Percentiles rank a stretch among this genome's conserved stretches.
These are phyloP conservation scores for Odocoileus hemionus DNA, from an alignment of 2,113 vertebrate species.

Conservation along the genomic window DNA sequence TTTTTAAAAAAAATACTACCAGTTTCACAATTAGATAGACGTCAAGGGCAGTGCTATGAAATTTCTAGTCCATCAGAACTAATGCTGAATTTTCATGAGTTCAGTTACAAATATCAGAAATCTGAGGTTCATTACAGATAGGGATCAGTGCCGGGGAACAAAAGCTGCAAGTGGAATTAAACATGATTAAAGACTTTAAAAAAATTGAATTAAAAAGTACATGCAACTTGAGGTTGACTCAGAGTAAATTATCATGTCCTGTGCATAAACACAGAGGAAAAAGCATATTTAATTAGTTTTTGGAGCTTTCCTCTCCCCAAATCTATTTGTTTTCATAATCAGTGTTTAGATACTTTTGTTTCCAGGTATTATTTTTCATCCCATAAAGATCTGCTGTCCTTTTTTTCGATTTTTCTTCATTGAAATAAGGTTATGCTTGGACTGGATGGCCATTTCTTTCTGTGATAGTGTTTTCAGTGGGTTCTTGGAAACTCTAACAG, in stretches of 20 bases:
- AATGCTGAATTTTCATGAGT: neutral
- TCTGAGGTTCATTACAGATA: slow-evolving; percentile 23
- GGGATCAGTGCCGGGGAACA: neutral
- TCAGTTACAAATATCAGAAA: neutral
- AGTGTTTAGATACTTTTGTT: slow-evolving; percentile 42
- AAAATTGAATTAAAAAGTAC: slow-evolving; percentile 54
- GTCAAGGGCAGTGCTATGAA: neutral
- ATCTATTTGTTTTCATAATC: neutral
- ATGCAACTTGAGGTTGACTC: slow-evolving; percentile 34
- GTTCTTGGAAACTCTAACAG: slow-evolving; percentile 40
- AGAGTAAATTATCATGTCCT: slow-evolving; percentile 41
- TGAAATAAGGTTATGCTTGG: slow-evolving; percentile 21
- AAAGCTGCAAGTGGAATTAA: slow-evolving; percentile 44
- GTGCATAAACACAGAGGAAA: neutral
- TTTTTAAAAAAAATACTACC: neutral
- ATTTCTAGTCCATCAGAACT: neutral
- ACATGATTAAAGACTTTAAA: slow-evolving; percentile 49
- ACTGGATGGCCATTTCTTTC: neutral
- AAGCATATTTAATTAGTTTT: slow-evolving; percentile 34
- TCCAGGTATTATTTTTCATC: slow-evolving; percentile 18
- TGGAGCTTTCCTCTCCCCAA: neutral
- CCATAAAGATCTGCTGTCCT: neutral
- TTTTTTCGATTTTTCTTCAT: neutral
- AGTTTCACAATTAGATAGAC: neutral
- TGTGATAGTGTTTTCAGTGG: neutral